Evolutionary conservation across 2,797 vertebrate species (phyloP), one percentile per base, ranked within the genome.

Genomic region (Synaphobranchus kaupii): DNA sequence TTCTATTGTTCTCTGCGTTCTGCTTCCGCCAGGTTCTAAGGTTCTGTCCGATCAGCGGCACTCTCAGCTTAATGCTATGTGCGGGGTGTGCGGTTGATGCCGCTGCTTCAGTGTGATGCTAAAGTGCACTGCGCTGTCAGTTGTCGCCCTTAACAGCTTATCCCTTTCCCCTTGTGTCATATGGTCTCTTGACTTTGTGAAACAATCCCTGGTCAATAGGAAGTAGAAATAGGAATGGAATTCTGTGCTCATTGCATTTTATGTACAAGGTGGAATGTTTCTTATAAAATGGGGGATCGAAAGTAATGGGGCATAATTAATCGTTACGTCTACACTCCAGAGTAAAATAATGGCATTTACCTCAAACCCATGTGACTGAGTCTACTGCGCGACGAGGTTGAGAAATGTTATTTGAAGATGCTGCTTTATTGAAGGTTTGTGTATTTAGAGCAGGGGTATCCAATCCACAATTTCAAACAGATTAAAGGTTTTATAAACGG

Each of bases 61-160:
- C 39, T 82, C 44, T 58, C 6, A 58, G 73, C 44, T 66, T 22
- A 56, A 82, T 52, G 86, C n/a, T 50, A n/a, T 71, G 15, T 34
- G 81, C 25, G 86, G n/a, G n/a, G 0, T 85, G 85, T 86, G 84
- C 88, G 90, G 89, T 58, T 76, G 4, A 39, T 50, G 20, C n/a
- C 3, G 56, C 88, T 58, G 73, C 66, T 50, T 84, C 34, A 83
- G 31, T 52, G 60, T 52, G 25, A 50, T 81, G 44, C 20, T 22
- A 12, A n/a, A 81, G 78, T 81, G 20, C 44, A 48, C 2, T 81
- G 81, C 6, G 54, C 28, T 54, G 81, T 86, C 58, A 3, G 8
- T 68, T 82, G n/a, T 68, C 78, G 52, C 13, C 82, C 4, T 60
- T 68, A 50, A 44, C 80, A 81, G 44, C 22, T 68, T 83, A 80